Percentiles rank a stretch among this genome's conserved stretches.
Conservation (phyloP, 2,797 vertebrate species). For the Sparus aurata region DNA sequence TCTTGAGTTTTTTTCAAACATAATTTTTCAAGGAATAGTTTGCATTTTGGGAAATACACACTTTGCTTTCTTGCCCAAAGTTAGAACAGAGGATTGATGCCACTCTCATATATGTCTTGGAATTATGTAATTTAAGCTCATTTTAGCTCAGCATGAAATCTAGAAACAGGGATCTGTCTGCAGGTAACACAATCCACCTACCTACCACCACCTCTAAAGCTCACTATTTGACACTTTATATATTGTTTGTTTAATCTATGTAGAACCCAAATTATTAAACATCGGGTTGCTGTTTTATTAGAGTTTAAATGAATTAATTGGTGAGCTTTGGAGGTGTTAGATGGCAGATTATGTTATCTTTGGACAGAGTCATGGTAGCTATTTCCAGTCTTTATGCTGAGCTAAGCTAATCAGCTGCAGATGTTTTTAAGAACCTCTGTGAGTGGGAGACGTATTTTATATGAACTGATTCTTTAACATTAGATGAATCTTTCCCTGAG, state of each 20-base stretch:
- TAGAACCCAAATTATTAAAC: background rate
- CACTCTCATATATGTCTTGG: background rate
- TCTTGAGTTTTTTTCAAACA: background rate
- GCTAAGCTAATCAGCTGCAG: background rate
- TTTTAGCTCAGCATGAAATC: background rate
- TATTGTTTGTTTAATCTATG: background rate
- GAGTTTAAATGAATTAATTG: background rate
- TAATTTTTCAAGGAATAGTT: background rate
- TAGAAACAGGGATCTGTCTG: background rate
- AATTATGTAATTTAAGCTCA: constrained; percentile 2
- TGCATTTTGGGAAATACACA: background rate
- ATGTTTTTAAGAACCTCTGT: too few species aligned
- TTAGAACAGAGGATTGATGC: background rate
- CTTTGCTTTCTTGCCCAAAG: background rate
- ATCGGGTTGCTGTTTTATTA: background rate
- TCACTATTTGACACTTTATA: constrained; percentile 1
- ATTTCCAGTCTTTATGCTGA: background rate
- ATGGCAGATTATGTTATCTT: background rate
- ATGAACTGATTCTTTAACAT: background rate
- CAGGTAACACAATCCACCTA: background rate
- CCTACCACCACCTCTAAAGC: background rate
- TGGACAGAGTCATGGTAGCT: background rate
- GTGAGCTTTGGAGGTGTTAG: background rate
- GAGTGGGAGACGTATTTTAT: background rate
- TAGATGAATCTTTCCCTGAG: background rate